Evolutionary conservation across 2,888 invertebrate genomes (phyloP).

Genomic region (Cantharis rufa): DNA sequence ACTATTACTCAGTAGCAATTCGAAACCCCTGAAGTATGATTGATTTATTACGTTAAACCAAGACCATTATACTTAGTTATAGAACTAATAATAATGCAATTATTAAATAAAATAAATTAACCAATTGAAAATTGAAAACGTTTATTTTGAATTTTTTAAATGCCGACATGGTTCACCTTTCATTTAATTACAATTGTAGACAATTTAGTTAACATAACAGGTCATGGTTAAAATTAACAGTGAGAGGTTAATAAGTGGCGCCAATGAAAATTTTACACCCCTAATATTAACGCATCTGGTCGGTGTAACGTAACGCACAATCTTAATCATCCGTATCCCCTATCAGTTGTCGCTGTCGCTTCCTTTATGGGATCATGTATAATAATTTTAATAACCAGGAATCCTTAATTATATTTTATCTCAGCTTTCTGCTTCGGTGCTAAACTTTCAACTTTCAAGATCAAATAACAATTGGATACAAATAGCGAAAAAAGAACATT

Average conservation of each 20-base stretch:
- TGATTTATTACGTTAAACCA: not conserved
- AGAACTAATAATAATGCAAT: not conserved
- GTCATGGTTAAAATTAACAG: constrained; percentile 7
- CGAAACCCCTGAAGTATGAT: not conserved
- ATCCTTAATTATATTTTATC: not conserved
- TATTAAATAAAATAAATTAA: not conserved
- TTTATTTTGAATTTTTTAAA: not conserved
- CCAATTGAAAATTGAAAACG: not conserved
- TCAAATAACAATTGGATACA: not conserved
- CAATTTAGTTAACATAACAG: not conserved
- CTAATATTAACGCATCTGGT: constrained; percentile 15
- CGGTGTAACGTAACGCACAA: constrained; percentile 16
- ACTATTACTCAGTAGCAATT: constrained; percentile 14
- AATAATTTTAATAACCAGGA: constrained; percentile 5
- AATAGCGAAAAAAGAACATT: not conserved
- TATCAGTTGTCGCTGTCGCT: constrained; percentile 9
- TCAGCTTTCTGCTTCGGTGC: not conserved
- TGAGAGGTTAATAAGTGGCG: constrained; percentile 29
- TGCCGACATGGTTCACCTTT: not conserved
- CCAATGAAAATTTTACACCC: constrained; percentile 22
- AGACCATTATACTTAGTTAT: not conserved
- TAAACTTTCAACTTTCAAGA: not conserved
- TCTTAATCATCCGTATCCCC: constrained; percentile 37
- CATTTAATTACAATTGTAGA: not conserved
- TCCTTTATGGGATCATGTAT: not conserved